These are phyloP conservation scores for Rostratula benghalensis DNA, from an alignment of 2,113 vertebrate genomes.

Conservation along the genomic window DNA sequence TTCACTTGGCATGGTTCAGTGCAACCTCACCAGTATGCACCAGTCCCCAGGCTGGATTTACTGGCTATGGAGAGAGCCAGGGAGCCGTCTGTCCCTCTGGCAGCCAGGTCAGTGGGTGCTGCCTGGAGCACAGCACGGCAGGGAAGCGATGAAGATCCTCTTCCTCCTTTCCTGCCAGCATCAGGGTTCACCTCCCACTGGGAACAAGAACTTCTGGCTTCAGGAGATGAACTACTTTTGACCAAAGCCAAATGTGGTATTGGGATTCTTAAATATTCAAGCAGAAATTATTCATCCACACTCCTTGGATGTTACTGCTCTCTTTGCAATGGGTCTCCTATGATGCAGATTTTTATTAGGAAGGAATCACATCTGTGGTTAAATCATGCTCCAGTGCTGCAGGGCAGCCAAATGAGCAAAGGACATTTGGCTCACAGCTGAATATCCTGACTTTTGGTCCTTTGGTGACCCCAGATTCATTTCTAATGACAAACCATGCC, in stretches of 20 bases:
- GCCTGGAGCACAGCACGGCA: background rate
- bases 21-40: background rate
- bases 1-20: rapidly evolving
- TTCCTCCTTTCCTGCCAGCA: background rate
- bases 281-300: background rate
- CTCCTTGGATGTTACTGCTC: rapidly evolving
- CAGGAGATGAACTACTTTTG: background rate
- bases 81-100: rapidly evolving
- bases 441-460: background rate
- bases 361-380: background rate
- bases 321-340: background rate
- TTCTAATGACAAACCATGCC: background rate
- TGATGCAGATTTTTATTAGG: background rate
- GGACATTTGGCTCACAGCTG: background rate
- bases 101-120: background rate
- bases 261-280: background rate
- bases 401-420: background rate
- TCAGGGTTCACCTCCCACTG: background rate
- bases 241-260: background rate
- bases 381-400: background rate
- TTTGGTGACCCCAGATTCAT: background rate
- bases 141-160: rapidly evolving
- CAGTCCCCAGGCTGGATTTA: background rate
- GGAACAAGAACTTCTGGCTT: background rate
- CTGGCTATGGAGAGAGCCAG: rapidly evolving